A percentile compares a stretch with the other conserved stretches of the same genome.
Conservation (phyloP, 2,888 invertebrate species). For the Magallana nippona region DNA sequence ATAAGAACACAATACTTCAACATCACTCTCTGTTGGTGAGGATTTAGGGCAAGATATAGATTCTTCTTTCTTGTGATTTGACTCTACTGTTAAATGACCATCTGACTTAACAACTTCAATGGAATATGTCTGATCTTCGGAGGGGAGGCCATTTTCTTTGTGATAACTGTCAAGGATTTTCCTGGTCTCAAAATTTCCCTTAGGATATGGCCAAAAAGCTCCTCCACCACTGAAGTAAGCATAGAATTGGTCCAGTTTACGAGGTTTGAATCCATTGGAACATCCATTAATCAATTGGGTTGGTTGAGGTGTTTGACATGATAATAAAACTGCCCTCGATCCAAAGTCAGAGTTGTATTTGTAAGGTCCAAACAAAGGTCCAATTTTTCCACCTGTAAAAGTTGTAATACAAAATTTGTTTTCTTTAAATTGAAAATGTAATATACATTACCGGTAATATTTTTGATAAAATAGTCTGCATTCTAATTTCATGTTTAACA, state of each 20-base stretch:
- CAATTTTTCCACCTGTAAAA: slow-evolving; percentile 68
- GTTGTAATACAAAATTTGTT: background rate
- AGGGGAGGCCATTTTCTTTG: background rate
- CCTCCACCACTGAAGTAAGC: slow-evolving; percentile 70
- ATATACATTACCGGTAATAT: too few species aligned
- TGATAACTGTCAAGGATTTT: background rate
- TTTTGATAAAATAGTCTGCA: too few species aligned
- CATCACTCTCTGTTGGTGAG: background rate
- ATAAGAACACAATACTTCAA: slow-evolving; percentile 55
- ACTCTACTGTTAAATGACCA: background rate
- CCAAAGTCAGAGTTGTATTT: slow-evolving; percentile 68
- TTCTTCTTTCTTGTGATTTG: background rate
- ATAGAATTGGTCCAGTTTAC: slow-evolving; percentile 37
- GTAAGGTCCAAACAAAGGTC: slow-evolving; percentile 72
- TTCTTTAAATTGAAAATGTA: background rate
- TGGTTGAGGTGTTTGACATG: slow-evolving; percentile 31
- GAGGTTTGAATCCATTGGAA: slow-evolving; percentile 14
- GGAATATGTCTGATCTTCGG: background rate
- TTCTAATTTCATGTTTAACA: too few species aligned
- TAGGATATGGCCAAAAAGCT: slow-evolving; percentile 48
- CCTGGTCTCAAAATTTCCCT: background rate
- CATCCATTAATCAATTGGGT: background rate
- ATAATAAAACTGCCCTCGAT: slow-evolving; percentile 57
- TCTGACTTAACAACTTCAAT: slow-evolving; percentile 5
- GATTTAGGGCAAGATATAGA: background rate